Base-by-base conservation (phyloP, 2,888 invertebrate genomes). In the Aplocera efformata region DNA sequence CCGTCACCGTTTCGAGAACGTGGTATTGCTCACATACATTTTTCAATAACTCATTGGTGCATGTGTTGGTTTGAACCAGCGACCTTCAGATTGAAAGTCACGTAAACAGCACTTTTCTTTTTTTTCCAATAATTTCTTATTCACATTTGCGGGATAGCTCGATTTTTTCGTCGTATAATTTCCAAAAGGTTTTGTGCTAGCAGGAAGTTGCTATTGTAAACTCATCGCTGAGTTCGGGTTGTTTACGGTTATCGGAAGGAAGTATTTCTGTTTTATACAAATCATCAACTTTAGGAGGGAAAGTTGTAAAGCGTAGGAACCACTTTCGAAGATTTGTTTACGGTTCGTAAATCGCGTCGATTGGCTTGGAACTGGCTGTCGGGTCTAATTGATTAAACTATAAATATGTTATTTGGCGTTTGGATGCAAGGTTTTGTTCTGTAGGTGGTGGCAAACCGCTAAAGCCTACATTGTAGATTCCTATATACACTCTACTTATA, bases 101-200 rank as follows among this genome's bases (percentile, higher is more conserved):
- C n/a, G n/a, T n/a, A n/a, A n/a, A n/a, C n/a, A 21, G 38, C 31
- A 38, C n/a, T 20, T 35, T 39, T 34, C 26, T 11, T 44, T 34
- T 43, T 32, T 32, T 21, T 20, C 7, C 24, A 28, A 8, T 26
- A 31, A 27, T 30, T 30, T 21, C n/a, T n/a, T n/a, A n/a, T n/a
- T n/a, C n/a, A n/a, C n/a, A 30, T 30, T 30, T 28, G 22, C 10
- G 7, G n/a, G 28, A 10, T n/a, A n/a, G 23, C 26, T 27, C 27
- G 17, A 32, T 25, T 17, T 26, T 26, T 8, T 13, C 25, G 33
- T 10, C 33, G 13, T 3, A 17, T 17, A 40, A 30, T 48, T 42
- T 31, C 21, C 31, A 10, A 31, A n/a, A n/a, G 22, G 7, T 11
- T 24, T 11, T 13, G 33, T 25, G 5, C n/a, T 17, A 17, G 13